Evolutionary conservation across 2,113 vertebrate species (phyloP).

Genomic region (Pampusana beccarii): DNA sequence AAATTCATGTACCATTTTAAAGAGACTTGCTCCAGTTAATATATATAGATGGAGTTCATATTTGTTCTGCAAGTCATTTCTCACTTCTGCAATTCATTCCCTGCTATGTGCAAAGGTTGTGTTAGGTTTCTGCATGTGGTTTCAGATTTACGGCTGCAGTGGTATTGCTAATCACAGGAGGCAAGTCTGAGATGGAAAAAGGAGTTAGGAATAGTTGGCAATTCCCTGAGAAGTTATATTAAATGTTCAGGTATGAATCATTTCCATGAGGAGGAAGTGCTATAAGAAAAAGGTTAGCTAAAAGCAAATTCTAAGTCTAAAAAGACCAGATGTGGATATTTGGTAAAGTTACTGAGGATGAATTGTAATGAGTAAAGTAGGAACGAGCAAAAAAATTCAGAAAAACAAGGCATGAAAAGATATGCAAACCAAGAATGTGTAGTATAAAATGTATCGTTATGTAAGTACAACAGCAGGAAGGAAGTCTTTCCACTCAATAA

Average conservation of each 20-base stretch:
- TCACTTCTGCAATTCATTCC: slow-evolving; percentile 27
- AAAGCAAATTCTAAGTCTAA: neutral
- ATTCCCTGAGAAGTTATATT: slow-evolving; percentile 5
- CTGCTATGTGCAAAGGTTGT: slow-evolving; percentile 21
- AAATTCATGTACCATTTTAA: neutral
- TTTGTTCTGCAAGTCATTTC: slow-evolving; percentile 18
- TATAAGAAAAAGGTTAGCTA: neutral
- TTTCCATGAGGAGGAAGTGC: neutral
- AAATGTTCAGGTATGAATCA: slow-evolving; percentile 23
- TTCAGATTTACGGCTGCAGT: neutral
- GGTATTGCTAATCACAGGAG: slow-evolving; percentile 15
- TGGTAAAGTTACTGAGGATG: neutral
- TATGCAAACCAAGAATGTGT: neutral
- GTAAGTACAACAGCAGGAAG: neutral
- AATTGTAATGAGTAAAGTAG: neutral
- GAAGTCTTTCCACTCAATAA: neutral
- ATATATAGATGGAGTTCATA: neutral
- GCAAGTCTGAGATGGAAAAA: slow-evolving; percentile 8
- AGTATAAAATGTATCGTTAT: neutral
- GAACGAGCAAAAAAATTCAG: neutral
- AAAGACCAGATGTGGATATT: neutral
- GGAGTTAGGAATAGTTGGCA: neutral
- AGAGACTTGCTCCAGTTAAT: neutral
- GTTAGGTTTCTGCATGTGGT: slow-evolving; percentile 13
- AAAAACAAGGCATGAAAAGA: neutral